Conservation (phyloP, 2,888 invertebrate genomes). For the Dinocampus coccinellae region DNA sequence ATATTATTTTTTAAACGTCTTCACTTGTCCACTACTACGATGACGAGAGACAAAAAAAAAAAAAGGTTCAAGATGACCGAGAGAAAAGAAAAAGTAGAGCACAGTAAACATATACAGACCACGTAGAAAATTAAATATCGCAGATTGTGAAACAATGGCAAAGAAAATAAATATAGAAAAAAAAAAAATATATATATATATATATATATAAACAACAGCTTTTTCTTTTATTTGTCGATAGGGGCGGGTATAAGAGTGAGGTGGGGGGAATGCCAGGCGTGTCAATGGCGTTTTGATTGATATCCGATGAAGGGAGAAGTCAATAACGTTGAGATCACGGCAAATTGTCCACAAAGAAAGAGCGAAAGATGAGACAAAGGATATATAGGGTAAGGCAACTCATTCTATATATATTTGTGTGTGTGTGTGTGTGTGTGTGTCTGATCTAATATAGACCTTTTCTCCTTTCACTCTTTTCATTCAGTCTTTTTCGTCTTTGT, state of each 20-base stretch:
- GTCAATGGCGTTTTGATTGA: constrained; percentile 57
- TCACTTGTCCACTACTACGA: neutral
- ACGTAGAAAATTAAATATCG: constrained; percentile 45
- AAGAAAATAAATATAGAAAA: constrained; percentile 14
- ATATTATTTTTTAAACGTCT: constrained; percentile 34
- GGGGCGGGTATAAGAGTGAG: neutral
- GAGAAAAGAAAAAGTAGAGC: neutral
- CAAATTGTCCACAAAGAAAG: constrained; percentile 48
- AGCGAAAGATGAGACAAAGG: constrained; percentile 25
- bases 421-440: neutral
- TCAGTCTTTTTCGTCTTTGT: constrained; percentile 10
- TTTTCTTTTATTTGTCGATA: constrained; percentile 48
- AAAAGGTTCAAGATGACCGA: constrained; percentile 5
- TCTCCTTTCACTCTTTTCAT: constrained; percentile 11
- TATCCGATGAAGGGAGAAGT: constrained; percentile 53
- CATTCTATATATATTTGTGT: neutral
- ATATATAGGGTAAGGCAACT: neutral
- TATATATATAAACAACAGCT: constrained; percentile 18
- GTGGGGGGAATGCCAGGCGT: constrained; percentile 40
- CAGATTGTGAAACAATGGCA: constrained; percentile 31
- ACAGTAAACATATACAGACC: constrained; percentile 21
- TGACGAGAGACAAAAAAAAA: neutral
- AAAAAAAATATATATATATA: constrained; percentile 32
- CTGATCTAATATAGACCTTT: constrained; percentile 38
- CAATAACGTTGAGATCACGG: constrained; percentile 51